Base-by-base conservation (phyloP, 2,888 invertebrate species). In the Anoplius nigerrimus region DNA sequence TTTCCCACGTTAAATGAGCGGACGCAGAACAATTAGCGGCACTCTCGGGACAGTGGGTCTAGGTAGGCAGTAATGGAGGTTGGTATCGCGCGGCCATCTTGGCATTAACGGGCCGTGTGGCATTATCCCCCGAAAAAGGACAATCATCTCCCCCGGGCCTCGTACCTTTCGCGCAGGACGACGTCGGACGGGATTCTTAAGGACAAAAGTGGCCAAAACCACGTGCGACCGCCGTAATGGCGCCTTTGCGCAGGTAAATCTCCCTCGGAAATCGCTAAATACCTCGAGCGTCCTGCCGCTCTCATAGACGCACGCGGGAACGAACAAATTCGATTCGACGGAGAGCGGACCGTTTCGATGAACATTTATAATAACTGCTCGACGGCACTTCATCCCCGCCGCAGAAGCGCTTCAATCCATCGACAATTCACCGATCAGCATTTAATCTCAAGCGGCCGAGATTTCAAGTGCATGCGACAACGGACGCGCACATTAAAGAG, bases 31-130 rank as follows among this genome's bases (percentile, higher is more conserved):
- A 78, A 78, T 78, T 78, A 78, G 78, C 59, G 65, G 70, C 67
- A 59, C 34, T 65, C 68, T 62, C 27, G 61, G 67, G 60, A 68
- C 63, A 66, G 62, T 66, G 57, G 66, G n/a, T 53, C 27, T 71
- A 68, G 59, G 55, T 42, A 53, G 65, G 42, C 22, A 61, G 73
- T 70, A 74, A 77, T 78, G 78, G 74, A 34, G 34, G 11, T 13
- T 34, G 69, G 72, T 81, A 81, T 81, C 79, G 66, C 63, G 62
- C 66, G 62, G 72, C 73, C 75, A 78, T 82, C 79, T 82, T 71
- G 76, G 78, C 72, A 80, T 76, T 82, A 81, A 75, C 79, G 72
- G 75, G 65, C 80, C 71, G 77, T 75, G 70, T 59, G 66, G 76
- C 68, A 81, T 82, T 80, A 83, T 79, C 77, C 79, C 65, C 71